Evolutionary conservation across 2,113 vertebrate species (phyloP).

Genomic region (Platycercus adscitus): DNA sequence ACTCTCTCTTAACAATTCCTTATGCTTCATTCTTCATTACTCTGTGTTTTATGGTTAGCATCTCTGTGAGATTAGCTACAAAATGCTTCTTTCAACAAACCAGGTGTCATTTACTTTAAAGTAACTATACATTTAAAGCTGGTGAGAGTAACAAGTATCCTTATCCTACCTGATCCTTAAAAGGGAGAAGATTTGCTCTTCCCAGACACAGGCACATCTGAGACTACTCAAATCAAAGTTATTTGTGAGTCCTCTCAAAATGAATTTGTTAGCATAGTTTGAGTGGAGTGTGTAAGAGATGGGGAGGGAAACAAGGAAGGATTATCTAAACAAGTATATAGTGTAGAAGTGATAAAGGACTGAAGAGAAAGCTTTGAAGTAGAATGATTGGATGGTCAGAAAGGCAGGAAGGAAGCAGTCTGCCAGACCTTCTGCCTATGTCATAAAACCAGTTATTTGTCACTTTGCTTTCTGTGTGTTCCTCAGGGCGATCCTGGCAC

Average conservation of each 20-base stretch:
- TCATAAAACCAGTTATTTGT: not conserved
- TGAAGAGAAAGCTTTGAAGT: not conserved
- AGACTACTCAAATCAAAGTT: not conserved
- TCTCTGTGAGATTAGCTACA: not conserved
- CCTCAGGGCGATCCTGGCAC: slow-evolving; percentile 87
- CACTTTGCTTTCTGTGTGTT: not conserved
- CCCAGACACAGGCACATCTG: not conserved
- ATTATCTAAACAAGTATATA: not conserved
- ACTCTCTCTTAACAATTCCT: not conserved
- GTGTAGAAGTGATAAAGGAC: not conserved
- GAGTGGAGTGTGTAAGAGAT: not conserved
- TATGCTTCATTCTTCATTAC: not conserved
- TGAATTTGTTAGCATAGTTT: not conserved
- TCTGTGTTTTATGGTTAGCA: not conserved
- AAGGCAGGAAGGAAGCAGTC: slow-evolving; percentile 71
- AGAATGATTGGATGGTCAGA: slow-evolving; percentile 28
- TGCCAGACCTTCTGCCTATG: not conserved
- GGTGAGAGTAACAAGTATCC: not conserved
- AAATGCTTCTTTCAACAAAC: not conserved
- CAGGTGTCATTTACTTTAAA: not conserved
- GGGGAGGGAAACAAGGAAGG: not conserved
- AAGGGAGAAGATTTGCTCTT: not conserved
- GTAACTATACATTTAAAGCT: not conserved
- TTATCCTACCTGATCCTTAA: not conserved
- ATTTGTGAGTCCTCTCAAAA: not conserved